Evolutionary conservation across 2,888 invertebrate genomes (phyloP).

Genomic region (Cabera pusaria): DNA sequence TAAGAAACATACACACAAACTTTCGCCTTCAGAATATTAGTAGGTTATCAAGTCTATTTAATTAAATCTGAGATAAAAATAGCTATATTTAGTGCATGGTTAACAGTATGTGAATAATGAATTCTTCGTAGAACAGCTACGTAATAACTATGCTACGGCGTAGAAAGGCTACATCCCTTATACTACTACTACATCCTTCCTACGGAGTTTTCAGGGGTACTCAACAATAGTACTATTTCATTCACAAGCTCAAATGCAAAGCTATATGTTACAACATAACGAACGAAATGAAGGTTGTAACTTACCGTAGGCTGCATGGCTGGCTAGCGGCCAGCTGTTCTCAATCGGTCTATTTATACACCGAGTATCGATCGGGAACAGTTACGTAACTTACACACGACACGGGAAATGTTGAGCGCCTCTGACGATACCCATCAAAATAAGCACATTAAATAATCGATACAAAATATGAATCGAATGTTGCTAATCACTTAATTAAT

Average conservation of each 20-base stretch:
- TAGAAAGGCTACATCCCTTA: constrained; percentile 6
- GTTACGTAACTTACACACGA: constrained; percentile 74
- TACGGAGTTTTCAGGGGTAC: too few relatives aligned
- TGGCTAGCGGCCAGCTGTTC: constrained; percentile 76
- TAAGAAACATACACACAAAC: too few relatives aligned
- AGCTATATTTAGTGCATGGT: too few relatives aligned
- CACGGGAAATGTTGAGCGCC: constrained; percentile 61
- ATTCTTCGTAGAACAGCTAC: too few relatives aligned
- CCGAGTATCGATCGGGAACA: constrained; percentile 76
- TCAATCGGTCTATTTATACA: constrained; percentile 76
- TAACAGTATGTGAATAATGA: too few relatives aligned
- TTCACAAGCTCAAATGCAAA: neutral
- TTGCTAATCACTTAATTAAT: constrained; percentile 2
- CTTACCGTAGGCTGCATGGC: constrained; percentile 77
- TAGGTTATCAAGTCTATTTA: too few relatives aligned
- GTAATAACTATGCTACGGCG: too few relatives aligned
- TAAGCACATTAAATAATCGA: constrained; percentile 47
- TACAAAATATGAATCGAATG: constrained; percentile 28
- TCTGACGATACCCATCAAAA: constrained; percentile 56
- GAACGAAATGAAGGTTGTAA: constrained; percentile 7
- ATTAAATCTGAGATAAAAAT: too few relatives aligned
- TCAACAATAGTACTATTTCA: neutral
- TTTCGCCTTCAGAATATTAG: too few relatives aligned
- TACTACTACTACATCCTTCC: too few relatives aligned
- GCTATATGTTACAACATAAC: too few relatives aligned